Percentiles rank a stretch among this genome's conserved stretches.
These are phyloP conservation scores for Bombus polaris DNA, from an alignment of 1,140 invertebrate species.

Conservation along the genomic window DNA sequence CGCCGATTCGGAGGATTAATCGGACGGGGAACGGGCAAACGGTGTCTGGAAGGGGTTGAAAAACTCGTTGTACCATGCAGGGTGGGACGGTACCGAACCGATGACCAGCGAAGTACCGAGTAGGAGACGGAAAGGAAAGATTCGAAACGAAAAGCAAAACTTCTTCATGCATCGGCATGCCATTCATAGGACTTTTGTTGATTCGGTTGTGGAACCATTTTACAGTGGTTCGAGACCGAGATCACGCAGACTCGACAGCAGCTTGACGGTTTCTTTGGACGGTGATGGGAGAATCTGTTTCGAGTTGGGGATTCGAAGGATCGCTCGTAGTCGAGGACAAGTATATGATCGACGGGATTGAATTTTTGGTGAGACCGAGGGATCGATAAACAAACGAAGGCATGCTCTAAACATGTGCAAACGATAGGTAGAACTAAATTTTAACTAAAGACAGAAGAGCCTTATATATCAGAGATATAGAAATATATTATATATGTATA, in stretches of 20 bases:
- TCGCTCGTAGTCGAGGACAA: constrained; percentile 4
- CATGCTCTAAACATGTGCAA: constrained; percentile 84
- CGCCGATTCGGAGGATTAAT: background rate
- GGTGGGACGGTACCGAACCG: constrained; percentile 33
- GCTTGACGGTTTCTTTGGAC: constrained; percentile 57
- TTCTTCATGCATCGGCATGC: constrained; percentile 80
- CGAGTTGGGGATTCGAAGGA: constrained; percentile 16
- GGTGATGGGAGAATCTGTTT: background rate
- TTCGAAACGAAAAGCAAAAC: constrained; percentile 72
- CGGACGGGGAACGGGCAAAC: background rate
- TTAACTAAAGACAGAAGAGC: constrained; percentile 83
- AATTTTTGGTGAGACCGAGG: constrained; percentile 67
- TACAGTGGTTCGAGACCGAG: constrained; percentile 29
- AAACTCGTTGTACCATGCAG: constrained; percentile 61
- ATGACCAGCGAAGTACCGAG: background rate
- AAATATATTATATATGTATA: constrained; percentile 77
- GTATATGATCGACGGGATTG: constrained; percentile 4
- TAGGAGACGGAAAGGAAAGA: constrained; percentile 32
- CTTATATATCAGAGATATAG: constrained; percentile 82
- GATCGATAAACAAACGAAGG: constrained; percentile 80
- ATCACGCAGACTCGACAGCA: constrained; percentile 77
- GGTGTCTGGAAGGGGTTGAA: background rate
- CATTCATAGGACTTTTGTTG: constrained; percentile 72
- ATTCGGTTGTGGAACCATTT: constrained; percentile 40
- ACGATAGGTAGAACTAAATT: constrained; percentile 82